Evolutionary conservation across 2,113 vertebrate species (phyloP).

Genomic region (Eolophus roseicapilla): DNA sequence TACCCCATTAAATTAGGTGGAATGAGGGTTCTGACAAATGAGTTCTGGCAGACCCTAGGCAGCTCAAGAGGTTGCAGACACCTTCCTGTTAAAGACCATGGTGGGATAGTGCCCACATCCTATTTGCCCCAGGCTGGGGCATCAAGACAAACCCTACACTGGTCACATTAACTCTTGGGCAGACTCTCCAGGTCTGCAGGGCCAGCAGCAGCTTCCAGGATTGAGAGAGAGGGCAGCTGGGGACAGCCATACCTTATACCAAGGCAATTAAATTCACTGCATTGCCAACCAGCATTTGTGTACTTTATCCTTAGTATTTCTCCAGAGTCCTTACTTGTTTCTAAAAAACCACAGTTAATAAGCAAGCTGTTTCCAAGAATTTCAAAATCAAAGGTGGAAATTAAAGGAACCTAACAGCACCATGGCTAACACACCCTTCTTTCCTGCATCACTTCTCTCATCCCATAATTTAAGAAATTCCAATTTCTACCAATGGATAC

Average conservation of each 20-base stretch:
- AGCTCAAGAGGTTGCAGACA: background rate
- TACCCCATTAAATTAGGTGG: background rate
- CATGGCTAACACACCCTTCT: background rate
- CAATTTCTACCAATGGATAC: background rate
- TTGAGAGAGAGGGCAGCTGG: background rate
- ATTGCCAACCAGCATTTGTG: background rate
- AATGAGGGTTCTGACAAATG: background rate
- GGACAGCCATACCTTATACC: background rate
- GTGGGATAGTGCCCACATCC: rapidly evolving
- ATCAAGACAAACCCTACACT: background rate
- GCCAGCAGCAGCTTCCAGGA: background rate
- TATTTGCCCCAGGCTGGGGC: background rate
- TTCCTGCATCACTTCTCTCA: background rate
- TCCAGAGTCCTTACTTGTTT: background rate
- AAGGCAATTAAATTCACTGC: background rate
- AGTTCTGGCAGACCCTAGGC: background rate
- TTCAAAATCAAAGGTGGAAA: background rate
- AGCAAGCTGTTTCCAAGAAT: background rate
- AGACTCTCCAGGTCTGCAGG: background rate
- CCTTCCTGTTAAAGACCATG: background rate
- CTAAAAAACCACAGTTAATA: background rate
- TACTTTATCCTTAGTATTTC: background rate
- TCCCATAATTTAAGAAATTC: background rate
- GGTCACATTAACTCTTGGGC: background rate
- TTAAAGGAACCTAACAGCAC: background rate